Conservation (phyloP, 1,140 invertebrate species). For the Pseudomyrmex dendroicus region DNA sequence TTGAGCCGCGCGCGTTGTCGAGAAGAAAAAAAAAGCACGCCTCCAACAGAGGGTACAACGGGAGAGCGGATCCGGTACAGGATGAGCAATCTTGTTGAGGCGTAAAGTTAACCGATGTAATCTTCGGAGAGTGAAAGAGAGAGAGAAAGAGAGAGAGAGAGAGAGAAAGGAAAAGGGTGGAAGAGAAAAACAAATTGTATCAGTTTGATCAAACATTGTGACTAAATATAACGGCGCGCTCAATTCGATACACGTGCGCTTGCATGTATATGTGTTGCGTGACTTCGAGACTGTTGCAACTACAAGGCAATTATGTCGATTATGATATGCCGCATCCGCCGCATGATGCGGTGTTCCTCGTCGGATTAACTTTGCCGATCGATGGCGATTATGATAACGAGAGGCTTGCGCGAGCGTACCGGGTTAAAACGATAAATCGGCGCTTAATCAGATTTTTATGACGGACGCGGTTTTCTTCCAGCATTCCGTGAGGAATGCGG, state of each 20-base stretch:
- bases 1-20: conserved; percentile 37
- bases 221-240: conserved; percentile 66
- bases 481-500: neutral
- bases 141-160: neutral
- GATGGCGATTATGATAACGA: conserved; percentile 47
- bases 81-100: conserved; percentile 45
- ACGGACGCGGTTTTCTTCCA: neutral
- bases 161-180: neutral
- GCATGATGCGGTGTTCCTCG: conserved; percentile 5
- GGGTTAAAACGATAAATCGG: conserved; percentile 7
- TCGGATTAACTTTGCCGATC: conserved; percentile 38
- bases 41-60: conserved; percentile 15
- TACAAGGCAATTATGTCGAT: conserved; percentile 42
- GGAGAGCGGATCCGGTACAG: conserved; percentile 30
- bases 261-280: conserved; percentile 1
- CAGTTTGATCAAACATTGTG: conserved; percentile 48
- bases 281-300: conserved; percentile 31
- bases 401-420: conserved; percentile 3
- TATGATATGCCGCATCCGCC: conserved; percentile 45
- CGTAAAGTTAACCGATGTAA: conserved; percentile 58
- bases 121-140: conserved; percentile 4
- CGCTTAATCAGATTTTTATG: conserved; percentile 24
- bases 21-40: conserved; percentile 30
- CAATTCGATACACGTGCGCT: neutral
- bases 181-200: conserved; percentile 25